Conservation (phyloP, 2,797 vertebrate genomes). For the Craterocephalus amniculus region DNA sequence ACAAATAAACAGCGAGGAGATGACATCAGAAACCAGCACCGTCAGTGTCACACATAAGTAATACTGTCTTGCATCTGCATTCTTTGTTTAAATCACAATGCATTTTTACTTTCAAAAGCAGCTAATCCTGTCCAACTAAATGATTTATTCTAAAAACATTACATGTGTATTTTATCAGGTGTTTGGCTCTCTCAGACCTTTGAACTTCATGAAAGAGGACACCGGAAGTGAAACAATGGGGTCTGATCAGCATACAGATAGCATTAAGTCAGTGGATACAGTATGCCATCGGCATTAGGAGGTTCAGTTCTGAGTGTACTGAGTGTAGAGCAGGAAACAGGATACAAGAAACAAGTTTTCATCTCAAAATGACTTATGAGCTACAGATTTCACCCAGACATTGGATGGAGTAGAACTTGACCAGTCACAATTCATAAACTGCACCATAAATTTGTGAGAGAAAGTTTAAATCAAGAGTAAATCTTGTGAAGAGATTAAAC, state of each 20-base stretch:
- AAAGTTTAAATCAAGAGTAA: too few species aligned
- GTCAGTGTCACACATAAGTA: conserved; percentile 10
- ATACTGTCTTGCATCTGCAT: not conserved
- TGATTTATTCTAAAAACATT: conserved; percentile 29
- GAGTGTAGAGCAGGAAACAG: conserved; percentile 21
- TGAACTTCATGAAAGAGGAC: conserved; percentile 57
- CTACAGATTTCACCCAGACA: not conserved
- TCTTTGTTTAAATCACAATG: conserved; percentile 9
- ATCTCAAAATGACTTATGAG: conserved; percentile 21
- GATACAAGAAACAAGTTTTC: conserved; percentile 7
- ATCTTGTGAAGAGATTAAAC: too few species aligned
- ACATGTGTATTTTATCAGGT: conserved; percentile 25
- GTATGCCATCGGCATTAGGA: conserved; percentile 36
- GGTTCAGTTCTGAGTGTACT: conserved; percentile 14
- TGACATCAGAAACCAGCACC: conserved; percentile 19
- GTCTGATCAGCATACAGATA: conserved; percentile 60
- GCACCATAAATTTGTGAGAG: not conserved
- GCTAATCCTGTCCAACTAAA: conserved; percentile 6
- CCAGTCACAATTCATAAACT: not conserved
- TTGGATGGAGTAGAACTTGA: conserved; percentile 10
- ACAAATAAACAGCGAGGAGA: conserved; percentile 15
- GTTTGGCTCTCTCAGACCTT: conserved; percentile 32
- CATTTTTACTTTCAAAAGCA: conserved; percentile 10
- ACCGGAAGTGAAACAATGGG: conserved; percentile 57
- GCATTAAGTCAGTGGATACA: conserved; percentile 28